Evolutionary conservation across 2,888 invertebrate species (phyloP).

Genomic region (Leptinotarsa peninsularis): DNA sequence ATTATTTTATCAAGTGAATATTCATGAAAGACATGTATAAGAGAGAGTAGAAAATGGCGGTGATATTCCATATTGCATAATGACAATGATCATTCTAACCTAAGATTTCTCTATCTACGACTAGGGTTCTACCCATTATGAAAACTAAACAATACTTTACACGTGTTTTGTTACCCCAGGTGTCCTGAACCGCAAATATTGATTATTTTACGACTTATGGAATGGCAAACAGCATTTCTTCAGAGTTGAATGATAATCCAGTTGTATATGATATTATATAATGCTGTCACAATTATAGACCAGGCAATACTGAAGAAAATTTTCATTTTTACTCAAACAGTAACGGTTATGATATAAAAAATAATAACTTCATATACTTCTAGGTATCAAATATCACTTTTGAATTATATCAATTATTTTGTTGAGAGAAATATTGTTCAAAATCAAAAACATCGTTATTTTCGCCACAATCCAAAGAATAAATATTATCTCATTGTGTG

Average conservation of each 20-base stretch:
- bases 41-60: background rate
- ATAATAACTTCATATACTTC: background rate
- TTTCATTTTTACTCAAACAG: background rate
- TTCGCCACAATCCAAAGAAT: too few relatives aligned
- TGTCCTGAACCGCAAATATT: constrained; percentile 51
- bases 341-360: background rate
- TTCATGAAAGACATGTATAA: background rate
- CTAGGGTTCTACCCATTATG: background rate
- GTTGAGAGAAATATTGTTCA: too few relatives aligned
- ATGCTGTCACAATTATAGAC: constrained; percentile 20
- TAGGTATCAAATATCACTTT: too few relatives aligned
- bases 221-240: constrained; percentile 40
- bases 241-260: constrained; percentile 35
- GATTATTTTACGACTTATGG: constrained; percentile 46
- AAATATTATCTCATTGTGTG: too few relatives aligned
- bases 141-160: constrained; percentile 29
- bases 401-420: too few relatives aligned
- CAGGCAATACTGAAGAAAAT: background rate
- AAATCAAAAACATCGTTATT: too few relatives aligned
- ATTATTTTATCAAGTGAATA: background rate
- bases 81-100: background rate
- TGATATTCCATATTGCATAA: background rate
- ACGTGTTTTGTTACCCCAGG: constrained; percentile 47
- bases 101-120: background rate
- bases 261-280: constrained; percentile 41